Evolutionary conservation across 2,113 vertebrate genomes (phyloP).

Genomic region (Canis aureus): DNA sequence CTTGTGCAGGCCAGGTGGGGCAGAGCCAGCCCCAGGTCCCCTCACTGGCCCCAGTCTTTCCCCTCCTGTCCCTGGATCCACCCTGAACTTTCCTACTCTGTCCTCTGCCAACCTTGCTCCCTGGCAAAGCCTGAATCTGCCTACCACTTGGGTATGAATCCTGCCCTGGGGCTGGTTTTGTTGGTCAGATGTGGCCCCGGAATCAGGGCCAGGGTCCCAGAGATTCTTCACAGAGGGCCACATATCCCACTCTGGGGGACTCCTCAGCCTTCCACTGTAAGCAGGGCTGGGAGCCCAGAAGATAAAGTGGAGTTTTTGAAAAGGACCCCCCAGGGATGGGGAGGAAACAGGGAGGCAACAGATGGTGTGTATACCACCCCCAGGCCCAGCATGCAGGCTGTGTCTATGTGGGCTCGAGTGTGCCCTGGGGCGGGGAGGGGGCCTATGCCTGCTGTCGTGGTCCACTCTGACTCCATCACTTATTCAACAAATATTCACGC

Average conservation of each 20-base stretch:
- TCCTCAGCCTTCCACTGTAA: not conserved
- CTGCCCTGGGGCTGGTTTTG: not conserved
- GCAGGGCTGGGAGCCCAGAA: not conserved
- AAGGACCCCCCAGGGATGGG: not conserved
- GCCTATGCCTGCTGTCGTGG: not conserved
- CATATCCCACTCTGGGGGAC: not conserved
- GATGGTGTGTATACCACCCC: accelerated
- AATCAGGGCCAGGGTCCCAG: not conserved
- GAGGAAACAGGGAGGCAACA: not conserved
- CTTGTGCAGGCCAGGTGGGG: not conserved
- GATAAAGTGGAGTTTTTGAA: not conserved
- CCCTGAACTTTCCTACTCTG: not conserved
- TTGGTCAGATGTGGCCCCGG: not conserved
- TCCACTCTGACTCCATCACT: not conserved
- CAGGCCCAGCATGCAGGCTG: accelerated
- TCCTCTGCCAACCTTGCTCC: not conserved
- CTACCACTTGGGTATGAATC: not conserved
- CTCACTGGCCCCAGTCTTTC: not conserved
- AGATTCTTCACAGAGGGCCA: not conserved
- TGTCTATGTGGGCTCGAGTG: not conserved
- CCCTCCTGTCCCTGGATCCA: not conserved
- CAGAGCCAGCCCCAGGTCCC: not conserved
- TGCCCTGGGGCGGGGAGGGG: not conserved
- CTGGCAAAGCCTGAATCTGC: not conserved
- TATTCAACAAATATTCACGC: not conserved